Percentiles rank a stretch among this genome's conserved stretches.
Evolutionary conservation across 2,113 vertebrate genomes (phyloP).

Genomic region (Embiotoca jacksoni): DNA sequence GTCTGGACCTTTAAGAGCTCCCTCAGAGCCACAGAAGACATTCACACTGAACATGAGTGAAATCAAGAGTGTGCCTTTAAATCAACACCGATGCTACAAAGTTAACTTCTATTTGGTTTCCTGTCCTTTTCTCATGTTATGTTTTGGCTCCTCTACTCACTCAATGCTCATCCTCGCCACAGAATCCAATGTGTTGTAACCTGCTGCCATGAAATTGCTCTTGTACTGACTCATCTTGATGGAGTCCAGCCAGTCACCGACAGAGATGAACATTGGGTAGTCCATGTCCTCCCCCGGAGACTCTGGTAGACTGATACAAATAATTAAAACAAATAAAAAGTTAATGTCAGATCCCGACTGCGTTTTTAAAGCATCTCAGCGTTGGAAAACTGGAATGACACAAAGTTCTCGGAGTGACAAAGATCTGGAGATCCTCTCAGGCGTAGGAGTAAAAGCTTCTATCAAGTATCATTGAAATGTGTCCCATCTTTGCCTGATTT

Average conservation of each 20-base stretch:
- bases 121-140: not conserved
- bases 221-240: constrained; percentile 99
- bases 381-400: not conserved
- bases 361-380: constrained; percentile 25
- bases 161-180: constrained; percentile 96
- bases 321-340: not conserved
- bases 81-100: not conserved
- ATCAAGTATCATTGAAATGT: not conserved
- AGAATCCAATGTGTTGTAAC: constrained; percentile 93
- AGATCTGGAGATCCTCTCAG: not conserved
- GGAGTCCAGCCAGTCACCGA: constrained; percentile 96
- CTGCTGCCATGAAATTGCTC: constrained; percentile 94
- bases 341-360: constrained; percentile 16
- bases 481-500: not conserved
- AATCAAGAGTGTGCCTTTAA: too few species aligned
- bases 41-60: too few species aligned
- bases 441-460: constrained; percentile 31
- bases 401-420: constrained; percentile 19
- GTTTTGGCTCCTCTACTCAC: constrained; percentile 85
- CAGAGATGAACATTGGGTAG: constrained; percentile 95
- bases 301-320: constrained; percentile 88
- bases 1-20: too few species aligned
- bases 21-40: too few species aligned
- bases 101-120: constrained; percentile 1
- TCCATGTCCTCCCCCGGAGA: constrained; percentile 92